Evolutionary conservation across 2,888 invertebrate genomes (phyloP), one percentile per base, ranked within the genome.

Genomic region (Acanthoscelides obtectus): DNA sequence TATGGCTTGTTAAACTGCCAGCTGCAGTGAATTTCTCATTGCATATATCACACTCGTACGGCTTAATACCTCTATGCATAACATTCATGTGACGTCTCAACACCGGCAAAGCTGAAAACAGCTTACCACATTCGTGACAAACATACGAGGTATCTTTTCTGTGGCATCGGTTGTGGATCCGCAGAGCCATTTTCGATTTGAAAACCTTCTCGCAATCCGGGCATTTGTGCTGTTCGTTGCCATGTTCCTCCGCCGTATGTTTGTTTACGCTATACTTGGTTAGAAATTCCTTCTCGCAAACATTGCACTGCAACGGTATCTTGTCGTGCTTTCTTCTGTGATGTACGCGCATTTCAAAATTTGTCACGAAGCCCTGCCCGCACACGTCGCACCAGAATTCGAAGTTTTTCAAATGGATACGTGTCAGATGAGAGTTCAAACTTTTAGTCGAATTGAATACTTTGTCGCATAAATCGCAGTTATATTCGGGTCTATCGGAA

Each of bases 1-100:
- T 1, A 45, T 45, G 45, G 17, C 12, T 45, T 12, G 6, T 45
- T 12, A 45, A 45, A 12, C 1, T 45, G 17, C 17, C 17, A 45
- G 17, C 12, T 12, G 45, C 17, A 45, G 45, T 6, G 12, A 45
- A 45, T 12, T 12, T 45, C 3, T 45, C 17, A 12, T 86, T 86
- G 73, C 90, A 89, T 70, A 86, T 83, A 3, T 87, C 85, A 74
- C 81, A 81, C 1, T 79, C 72, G 22, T 22, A 66, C 69, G 75
- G 67, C 12, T 63, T 45, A 2, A 72, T 65, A 2, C 45, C 25
- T 1, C 64, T 67, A 1, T 22, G 19, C 68, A 75, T 74, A 20
- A n/a, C n/a, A n/a, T 22, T 68, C 71, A 69, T 68, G 22, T 71
- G 71, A 22, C 20, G 68, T 20, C n/a, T 3, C 25, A 25, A 8